A percentile compares a stretch with the other conserved stretches of the same genome.
phyloP scores from a whole-genome alignment of 1,140 invertebrate genomes.

The Melipona quadrifasciata region DNA sequence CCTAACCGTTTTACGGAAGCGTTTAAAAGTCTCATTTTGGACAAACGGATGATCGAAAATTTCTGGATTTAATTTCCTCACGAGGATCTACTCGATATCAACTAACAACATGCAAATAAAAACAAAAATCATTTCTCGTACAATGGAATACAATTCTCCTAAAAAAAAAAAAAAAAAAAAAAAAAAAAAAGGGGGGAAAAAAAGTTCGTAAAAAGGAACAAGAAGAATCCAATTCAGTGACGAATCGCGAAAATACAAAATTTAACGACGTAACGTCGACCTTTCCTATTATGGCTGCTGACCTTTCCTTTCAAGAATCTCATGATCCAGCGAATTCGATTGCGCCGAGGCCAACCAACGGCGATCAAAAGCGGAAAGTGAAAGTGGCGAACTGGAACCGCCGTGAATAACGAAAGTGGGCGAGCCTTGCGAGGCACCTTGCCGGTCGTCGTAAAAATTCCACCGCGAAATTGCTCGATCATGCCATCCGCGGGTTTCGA shows the following conservation, averaged over 20 bases:
- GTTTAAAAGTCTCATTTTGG: too few species aligned
- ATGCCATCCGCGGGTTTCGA: not conserved
- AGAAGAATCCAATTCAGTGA: not conserved
- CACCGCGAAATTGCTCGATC: slow-evolving; percentile 12
- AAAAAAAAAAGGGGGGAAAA: too few species aligned
- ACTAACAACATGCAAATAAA: too few species aligned
- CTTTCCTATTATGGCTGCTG: too few species aligned
- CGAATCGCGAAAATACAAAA: not conserved
- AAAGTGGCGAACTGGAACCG: slow-evolving; percentile 60
- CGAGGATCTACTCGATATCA: too few species aligned
- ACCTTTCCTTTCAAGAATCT: slow-evolving; percentile 4
- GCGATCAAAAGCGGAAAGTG: slow-evolving; percentile 71
- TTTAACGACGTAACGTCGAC: not conserved
- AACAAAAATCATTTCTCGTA: too few species aligned
- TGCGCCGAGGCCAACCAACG: not conserved
- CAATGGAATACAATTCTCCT: too few species aligned
- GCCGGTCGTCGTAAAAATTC: not conserved
- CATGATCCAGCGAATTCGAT: not conserved
- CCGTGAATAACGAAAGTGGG: slow-evolving; percentile 50
- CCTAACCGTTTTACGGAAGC: too few species aligned
- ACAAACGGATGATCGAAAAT: too few species aligned
- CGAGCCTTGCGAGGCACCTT: not conserved
- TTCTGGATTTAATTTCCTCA: too few species aligned
- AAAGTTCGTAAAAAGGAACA: not conserved
- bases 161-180: too few species aligned